A percentile compares a stretch with the other conserved stretches of the same genome.
Conservation (phyloP, 2,888 invertebrate genomes). For the Schrankia costaestrigalis region DNA sequence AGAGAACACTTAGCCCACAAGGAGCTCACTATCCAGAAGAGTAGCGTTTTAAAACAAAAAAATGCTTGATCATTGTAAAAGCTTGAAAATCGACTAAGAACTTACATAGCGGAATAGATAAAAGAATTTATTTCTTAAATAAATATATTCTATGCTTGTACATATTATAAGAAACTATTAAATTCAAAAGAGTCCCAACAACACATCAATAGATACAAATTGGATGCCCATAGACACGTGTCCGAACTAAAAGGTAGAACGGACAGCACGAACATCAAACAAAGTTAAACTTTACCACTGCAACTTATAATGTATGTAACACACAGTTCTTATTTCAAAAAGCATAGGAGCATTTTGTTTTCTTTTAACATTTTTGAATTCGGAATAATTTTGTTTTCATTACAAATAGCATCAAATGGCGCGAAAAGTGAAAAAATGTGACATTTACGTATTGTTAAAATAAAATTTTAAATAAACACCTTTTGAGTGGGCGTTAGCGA, state of each 20-base stretch:
- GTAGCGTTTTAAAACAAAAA: too few relatives aligned
- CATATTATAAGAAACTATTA: conserved; percentile 36
- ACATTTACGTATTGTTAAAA: conserved; percentile 64
- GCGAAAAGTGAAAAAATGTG: conserved; percentile 72
- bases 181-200: conserved; percentile 47
- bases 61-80: too few relatives aligned
- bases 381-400: conserved; percentile 41
- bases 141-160: conserved; percentile 25
- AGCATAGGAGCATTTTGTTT: conserved; percentile 36
- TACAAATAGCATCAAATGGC: conserved; percentile 76
- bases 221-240: conserved; percentile 70
- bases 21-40: too few relatives aligned
- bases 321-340: conserved; percentile 18
- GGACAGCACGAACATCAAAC: conserved; percentile 28
- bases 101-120: too few relatives aligned
- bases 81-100: too few relatives aligned
- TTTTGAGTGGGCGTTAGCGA: conserved; percentile 78
- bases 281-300: conserved; percentile 8
- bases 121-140: conserved; percentile 1
- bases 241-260: conserved; percentile 50
- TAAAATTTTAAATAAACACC: conserved; percentile 79
- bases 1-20: too few relatives aligned
- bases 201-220: conserved; percentile 70
- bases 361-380: conserved; percentile 21
- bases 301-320: conserved; percentile 14